phyloP scores from a whole-genome alignment of 2,797 vertebrate genomes.

The Arremon aurantiirostris region DNA sequence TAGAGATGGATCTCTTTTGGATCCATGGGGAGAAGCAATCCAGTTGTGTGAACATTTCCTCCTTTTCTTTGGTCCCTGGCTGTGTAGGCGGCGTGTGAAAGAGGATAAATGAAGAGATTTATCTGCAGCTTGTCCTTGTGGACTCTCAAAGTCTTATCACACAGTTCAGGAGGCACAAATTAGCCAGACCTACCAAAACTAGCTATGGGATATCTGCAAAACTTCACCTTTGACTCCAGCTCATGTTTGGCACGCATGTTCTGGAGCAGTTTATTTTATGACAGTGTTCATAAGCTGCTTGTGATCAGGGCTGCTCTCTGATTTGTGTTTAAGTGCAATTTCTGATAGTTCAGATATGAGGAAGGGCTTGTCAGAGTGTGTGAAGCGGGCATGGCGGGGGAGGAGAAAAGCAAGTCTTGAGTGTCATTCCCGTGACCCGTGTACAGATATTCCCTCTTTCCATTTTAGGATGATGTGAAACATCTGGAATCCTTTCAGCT shows the following conservation, averaged over 20 bases:
- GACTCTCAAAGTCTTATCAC: not conserved
- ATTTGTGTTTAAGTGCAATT: not conserved
- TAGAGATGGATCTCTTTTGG: not conserved
- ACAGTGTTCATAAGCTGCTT: not conserved
- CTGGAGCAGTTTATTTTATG: not conserved
- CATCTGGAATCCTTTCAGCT: conserved; percentile 25
- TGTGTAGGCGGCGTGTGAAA: not conserved
- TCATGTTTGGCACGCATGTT: not conserved
- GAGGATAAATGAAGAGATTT: not conserved
- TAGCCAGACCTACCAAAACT: not conserved
- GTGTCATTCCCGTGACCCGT: conserved; percentile 2
- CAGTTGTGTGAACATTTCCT: not conserved
- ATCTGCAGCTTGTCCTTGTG: not conserved
- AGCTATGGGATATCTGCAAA: not conserved
- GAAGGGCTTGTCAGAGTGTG: not conserved
- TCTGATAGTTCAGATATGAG: not conserved
- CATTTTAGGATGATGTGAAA: conserved; percentile 56
- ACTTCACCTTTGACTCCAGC: not conserved
- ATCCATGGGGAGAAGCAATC: not conserved
- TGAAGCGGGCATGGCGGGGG: not conserved
- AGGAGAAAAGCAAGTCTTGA: not conserved
- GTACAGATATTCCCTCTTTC: conserved; percentile 28
- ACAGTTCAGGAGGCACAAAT: not conserved
- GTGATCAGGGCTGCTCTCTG: not conserved
- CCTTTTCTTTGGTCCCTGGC: not conserved